These are phyloP conservation scores for Haliclona indistincta DNA, from an alignment of 37 sponge, comb jelly and placozoan genomes.

Conservation along the genomic window DNA sequence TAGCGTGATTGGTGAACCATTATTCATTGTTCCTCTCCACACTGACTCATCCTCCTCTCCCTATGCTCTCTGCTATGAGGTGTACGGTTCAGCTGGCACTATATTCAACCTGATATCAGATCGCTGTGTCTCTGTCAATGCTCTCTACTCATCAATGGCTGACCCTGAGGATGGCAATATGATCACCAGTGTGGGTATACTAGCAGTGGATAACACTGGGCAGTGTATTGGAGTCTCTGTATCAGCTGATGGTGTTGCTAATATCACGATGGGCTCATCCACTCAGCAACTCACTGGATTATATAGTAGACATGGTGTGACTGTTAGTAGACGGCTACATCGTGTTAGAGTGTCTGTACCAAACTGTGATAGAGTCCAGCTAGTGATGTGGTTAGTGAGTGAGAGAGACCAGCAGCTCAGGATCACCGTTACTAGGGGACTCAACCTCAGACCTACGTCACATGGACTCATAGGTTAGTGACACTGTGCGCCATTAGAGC, in stretches of 20 bases:
- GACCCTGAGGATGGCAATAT: constrained; percentile 16
- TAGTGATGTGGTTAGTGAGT: constrained; percentile 49
- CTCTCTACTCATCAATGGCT: constrained; percentile 24
- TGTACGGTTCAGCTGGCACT: constrained; percentile 18
- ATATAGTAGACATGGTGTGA: neutral
- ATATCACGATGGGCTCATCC: neutral
- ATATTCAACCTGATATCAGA: constrained; percentile 43
- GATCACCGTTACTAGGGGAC: constrained; percentile 39
- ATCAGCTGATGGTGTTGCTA: neutral
- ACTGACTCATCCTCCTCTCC: too few relatives aligned
- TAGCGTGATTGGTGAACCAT: constrained; percentile 27
- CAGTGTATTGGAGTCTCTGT: constrained; percentile 2
- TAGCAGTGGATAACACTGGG: constrained; percentile 20
- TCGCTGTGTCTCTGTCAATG: constrained; percentile 37
- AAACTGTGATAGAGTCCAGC: constrained; percentile 32
- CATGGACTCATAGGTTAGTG: constrained; percentile 55
- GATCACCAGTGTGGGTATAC: constrained; percentile 26
- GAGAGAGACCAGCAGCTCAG: neutral
- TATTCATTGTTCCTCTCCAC: constrained; percentile 32
- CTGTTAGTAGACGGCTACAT: neutral
- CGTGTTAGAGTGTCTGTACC: constrained; percentile 43
- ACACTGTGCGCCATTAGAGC: too few relatives aligned
- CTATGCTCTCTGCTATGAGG: constrained; percentile 44
- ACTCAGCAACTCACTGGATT: neutral
- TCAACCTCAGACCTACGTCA: constrained; percentile 41